These are phyloP conservation scores for Leucozona laternaria DNA, from an alignment of 2,888 invertebrate species.

Conservation along the genomic window DNA sequence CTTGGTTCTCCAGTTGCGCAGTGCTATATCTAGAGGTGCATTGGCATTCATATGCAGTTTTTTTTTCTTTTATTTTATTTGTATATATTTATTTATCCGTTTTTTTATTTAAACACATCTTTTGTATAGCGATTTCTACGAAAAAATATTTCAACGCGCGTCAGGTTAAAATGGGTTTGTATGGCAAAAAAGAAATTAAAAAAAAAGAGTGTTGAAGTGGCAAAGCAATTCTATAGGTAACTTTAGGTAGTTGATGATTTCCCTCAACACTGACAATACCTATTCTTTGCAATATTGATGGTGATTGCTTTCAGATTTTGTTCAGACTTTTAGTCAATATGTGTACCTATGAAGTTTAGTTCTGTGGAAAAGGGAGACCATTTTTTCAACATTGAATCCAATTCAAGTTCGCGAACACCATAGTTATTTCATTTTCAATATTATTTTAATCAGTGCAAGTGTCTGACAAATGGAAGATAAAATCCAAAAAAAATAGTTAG, in stretches of 20 bases:
- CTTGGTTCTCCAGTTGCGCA: background rate
- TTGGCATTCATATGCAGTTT: background rate
- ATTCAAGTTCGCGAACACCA: no score
- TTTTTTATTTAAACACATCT: constrained; percentile 34
- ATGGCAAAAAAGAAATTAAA: background rate
- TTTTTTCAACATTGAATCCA: no score
- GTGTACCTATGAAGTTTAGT: no score
- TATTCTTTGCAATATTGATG: constrained; percentile 5
- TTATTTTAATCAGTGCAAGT: no score
- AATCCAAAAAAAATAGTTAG: no score
- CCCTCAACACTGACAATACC: background rate
- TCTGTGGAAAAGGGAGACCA: no score
- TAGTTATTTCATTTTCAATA: no score
- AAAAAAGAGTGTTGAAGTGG: constrained; percentile 33
- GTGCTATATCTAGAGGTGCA: background rate
- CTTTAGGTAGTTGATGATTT: background rate
- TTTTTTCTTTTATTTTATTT: background rate
- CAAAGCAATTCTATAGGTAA: constrained; percentile 8
- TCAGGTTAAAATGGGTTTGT: constrained; percentile 19
- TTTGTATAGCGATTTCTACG: constrained; percentile 23
- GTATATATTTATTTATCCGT: background rate
- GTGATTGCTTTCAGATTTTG: constrained; percentile 14
- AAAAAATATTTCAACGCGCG: constrained; percentile 27
- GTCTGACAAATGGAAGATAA: no score
- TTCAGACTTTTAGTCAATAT: background rate